A percentile compares a stretch with the other conserved stretches of the same genome.
phyloP scores from a whole-genome alignment of 2,113 vertebrate genomes.

The Otocyon megalotis region DNA sequence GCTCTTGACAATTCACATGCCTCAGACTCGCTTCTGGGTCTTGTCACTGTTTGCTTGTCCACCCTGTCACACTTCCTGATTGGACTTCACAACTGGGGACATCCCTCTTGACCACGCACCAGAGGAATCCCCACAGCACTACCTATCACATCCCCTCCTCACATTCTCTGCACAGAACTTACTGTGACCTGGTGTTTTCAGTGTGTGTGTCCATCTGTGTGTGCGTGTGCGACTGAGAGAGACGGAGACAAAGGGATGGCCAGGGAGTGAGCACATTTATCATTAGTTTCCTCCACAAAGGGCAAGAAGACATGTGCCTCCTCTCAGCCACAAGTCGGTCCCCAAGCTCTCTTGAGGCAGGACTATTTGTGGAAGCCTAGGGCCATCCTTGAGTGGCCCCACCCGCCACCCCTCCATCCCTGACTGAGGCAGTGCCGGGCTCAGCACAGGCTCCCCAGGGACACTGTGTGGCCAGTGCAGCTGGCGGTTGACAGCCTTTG shows the following conservation, averaged over 20 bases:
- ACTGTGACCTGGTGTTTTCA: background rate
- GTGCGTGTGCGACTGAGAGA: too few relatives aligned
- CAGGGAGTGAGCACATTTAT: fast-evolving
- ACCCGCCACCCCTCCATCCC: background rate
- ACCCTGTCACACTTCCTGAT: background rate
- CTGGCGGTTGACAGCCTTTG: background rate
- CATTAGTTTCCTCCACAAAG: background rate
- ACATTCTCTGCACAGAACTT: background rate
- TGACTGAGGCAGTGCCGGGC: background rate
- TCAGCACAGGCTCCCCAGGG: fast-evolving
- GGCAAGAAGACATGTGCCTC: too few relatives aligned
- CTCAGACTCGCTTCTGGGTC: background rate
- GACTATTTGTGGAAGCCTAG: background rate
- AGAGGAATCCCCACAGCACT: background rate
- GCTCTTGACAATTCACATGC: background rate
- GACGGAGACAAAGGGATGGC: background rate
- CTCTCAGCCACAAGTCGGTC: background rate
- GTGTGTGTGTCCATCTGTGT: too few relatives aligned
- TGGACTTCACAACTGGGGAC: background rate
- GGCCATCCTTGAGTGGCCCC: background rate
- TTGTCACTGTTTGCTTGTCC: background rate
- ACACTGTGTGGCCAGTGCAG: background rate
- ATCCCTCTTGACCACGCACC: background rate
- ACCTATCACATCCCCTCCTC: background rate
- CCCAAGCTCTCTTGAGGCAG: background rate